Base-by-base conservation (phyloP, 2,888 invertebrate genomes). In the Netelia virgata region DNA sequence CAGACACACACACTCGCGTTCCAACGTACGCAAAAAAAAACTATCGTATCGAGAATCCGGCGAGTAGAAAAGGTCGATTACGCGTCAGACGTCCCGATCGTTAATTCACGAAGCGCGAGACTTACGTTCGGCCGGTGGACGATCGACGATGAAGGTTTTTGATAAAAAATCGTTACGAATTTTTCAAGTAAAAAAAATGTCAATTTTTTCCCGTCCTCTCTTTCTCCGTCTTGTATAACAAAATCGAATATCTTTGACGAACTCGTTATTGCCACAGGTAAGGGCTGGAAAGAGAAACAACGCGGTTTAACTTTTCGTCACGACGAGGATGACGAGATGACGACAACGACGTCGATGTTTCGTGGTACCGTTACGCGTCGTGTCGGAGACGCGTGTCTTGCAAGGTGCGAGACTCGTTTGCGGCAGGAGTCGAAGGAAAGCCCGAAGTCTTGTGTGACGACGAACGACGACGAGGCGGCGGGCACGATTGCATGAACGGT, bases 331-430 rank as follows among this genome's bases (percentile, higher is more conserved):
- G 18, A 74, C 3, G 9, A 50, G 43, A 68, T n/a, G 63, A 64
- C 20, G 10, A 55, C 18, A 59, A 76, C 50, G 28, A 66, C 18
- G 47, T 64, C 11, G 50, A 20, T 53, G 69, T 23, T 11, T 57
- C 68, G n/a, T 28, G 36, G 47, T 55, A 55, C 57, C 23, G 59
- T n/a, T 64, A 41, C 23, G 53, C 47, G 20, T 63, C 23, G 82
- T 82, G 82, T 77, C 73, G 84, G 88, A 91, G 93, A 93, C 92
- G 92, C 92, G 92, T 92, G 89, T 91, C 89, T 91, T 90, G 87
- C 93, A 92, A 91, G 91, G 93, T 92, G 90, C 93, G 92, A 92
- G 91, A 91, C 93, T 91, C 93, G 93, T 93, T 93, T 93, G 93
- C 92, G 92, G 90, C 91, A 84, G 90, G 90, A 89, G 88, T 90